Conservation (phyloP, 2,888 invertebrate species). For the Pollenia labialis region DNA sequence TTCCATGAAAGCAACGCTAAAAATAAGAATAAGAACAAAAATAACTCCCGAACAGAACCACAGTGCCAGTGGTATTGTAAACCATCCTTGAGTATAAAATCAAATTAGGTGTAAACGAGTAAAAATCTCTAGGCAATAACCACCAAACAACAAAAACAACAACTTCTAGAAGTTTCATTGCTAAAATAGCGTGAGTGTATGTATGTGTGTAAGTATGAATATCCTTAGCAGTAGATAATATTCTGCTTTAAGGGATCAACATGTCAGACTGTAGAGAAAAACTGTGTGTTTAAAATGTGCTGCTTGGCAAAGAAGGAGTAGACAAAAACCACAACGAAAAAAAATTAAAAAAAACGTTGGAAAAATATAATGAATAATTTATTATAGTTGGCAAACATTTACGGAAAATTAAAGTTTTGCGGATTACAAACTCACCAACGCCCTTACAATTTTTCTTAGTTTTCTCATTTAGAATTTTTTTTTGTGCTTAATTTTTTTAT, state of each 20-base stretch:
- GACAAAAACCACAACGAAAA: constrained; percentile 60
- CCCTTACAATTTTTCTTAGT: neutral
- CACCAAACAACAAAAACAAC: constrained; percentile 56
- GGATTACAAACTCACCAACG: constrained; percentile 74
- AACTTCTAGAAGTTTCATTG: constrained; percentile 36
- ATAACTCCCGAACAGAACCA: constrained; percentile 72
- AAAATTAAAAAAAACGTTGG: constrained; percentile 37
- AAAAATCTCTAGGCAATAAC: constrained; percentile 72
- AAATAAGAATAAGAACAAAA: constrained; percentile 37
- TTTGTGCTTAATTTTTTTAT: constrained; percentile 29
- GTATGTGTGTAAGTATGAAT: constrained; percentile 37
- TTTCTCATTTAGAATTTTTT: constrained; percentile 7
- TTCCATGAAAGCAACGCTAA: constrained; percentile 38
- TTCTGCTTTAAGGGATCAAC: constrained; percentile 71
- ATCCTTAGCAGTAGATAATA: constrained; percentile 60
- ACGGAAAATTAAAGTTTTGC: constrained; percentile 82
- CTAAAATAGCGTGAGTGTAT: constrained; percentile 19
- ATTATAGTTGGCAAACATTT: constrained; percentile 80
- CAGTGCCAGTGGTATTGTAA: constrained; percentile 75
- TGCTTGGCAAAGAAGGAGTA: constrained; percentile 39
- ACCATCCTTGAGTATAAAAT: constrained; percentile 78
- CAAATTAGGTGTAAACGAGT: constrained; percentile 83
- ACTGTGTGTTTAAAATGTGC: constrained; percentile 16
- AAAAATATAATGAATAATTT: constrained; percentile 82
- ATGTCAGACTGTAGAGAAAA: constrained; percentile 58